phyloP scores from a whole-genome alignment of 2,888 invertebrate species.

The Maniola hyperantus region DNA sequence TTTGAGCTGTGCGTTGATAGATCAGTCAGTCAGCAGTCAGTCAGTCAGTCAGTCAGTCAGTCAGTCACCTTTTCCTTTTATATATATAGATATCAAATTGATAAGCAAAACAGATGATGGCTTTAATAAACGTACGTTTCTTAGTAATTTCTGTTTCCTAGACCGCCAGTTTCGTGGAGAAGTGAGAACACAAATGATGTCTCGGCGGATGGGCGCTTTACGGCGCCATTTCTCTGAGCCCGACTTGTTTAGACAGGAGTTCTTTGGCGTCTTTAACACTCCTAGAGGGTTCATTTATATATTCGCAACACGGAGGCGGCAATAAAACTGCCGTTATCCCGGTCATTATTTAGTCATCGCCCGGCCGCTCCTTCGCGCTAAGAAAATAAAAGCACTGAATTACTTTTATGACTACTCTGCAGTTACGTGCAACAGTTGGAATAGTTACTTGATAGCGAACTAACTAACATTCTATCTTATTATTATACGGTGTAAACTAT shows the following conservation, averaged over 20 bases:
- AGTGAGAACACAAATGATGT: conserved; percentile 64
- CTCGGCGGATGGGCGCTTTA: conserved; percentile 76
- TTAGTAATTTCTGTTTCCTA: conserved; percentile 62
- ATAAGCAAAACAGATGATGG: background rate
- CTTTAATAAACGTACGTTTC: conserved; percentile 23
- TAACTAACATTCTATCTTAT: background rate
- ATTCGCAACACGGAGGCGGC: conserved; percentile 80
- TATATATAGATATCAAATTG: too few species aligned
- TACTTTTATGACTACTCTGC: conserved; percentile 49
- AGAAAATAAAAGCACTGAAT: conserved; percentile 74
- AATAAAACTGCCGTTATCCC: conserved; percentile 82
- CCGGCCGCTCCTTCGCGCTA: conserved; percentile 58
- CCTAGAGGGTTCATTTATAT: conserved; percentile 80
- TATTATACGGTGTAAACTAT: background rate
- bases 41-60: too few species aligned
- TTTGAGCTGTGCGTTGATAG: too few species aligned
- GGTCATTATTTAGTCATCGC: conserved; percentile 82
- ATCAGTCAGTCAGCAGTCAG: too few species aligned
- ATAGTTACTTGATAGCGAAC: background rate
- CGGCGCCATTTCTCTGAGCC: conserved; percentile 74
- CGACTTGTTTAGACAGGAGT: conserved; percentile 78
- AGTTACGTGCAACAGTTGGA: conserved; percentile 36
- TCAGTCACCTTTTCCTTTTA: too few species aligned
- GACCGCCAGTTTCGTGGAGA: conserved; percentile 59
- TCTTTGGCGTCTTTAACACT: conserved; percentile 81